Base-by-base conservation (phyloP, 2,113 vertebrate genomes). In the Microcebus ravelobensis region DNA sequence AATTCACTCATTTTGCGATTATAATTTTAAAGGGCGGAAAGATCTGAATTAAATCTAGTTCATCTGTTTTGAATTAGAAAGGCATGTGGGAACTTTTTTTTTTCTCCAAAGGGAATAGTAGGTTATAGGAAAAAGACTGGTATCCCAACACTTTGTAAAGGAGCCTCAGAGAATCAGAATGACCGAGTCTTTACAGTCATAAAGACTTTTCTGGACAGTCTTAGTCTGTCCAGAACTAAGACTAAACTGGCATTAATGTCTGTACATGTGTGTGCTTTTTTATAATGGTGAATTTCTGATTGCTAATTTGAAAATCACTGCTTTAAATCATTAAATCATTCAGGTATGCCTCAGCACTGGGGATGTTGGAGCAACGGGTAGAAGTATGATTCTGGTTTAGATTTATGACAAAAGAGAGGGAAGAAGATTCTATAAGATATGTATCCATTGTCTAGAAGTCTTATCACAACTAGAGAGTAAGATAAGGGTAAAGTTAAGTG, bases 41-140 rank as follows among this genome's bases (percentile, higher is more conserved):
- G 96, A 95, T 83, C 93, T 87, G 97, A 97, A 97, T 97, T 97
- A 95, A 97, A 97, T 96, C 93, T 93, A 95, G 95, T 96, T 97
- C 96, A 97, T 87, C 97, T 98, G 96, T 93, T 97, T 98, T 97
- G 96, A 96, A 96, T 97, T 96, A 94, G 95, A 96, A 92, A 95
- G 86, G 48, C 96, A 95, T 97, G 90, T 93, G 92, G 92, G 76
- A 95, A 95, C 87, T 97, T 97, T 94, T 70, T 70, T 55, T 94
- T 93, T 94, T 96, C 82, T 94, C 76, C 79, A 94, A 94, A 96
- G 71, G 59, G 45, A 95, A 95, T 90, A 86, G 85, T 74, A 83
- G 88, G 73, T 95, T 93, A 76, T 89, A 93, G 89, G 55, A 73
- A 79, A 89, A 94, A 96, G 70, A 65, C 82, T 88, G 27, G 29